Base-by-base conservation (phyloP, 2,113 vertebrate species). In the Hepsetus odoe region DNA sequence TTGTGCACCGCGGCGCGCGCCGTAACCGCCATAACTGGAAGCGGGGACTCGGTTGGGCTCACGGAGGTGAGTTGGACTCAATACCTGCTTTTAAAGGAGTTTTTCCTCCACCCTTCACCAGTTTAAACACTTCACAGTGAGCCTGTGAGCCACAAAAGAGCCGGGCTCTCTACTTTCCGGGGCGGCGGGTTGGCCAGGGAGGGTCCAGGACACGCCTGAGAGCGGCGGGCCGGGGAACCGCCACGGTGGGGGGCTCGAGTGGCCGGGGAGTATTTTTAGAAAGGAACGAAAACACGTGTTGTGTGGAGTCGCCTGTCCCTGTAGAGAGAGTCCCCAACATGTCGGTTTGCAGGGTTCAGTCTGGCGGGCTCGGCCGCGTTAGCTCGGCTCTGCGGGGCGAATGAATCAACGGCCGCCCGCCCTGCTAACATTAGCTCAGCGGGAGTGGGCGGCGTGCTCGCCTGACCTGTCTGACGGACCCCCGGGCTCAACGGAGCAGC, bases 241-340 rank as follows among this genome's bases (percentile, higher is more conserved):
- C 46, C 74, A 76, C 66, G 24, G 74, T 74, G 65, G 59, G 22
- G 30, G 40, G 80, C 81, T 77, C 74, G 32, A 44, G 72, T 67
- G 79, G 65, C 78, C 33, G 65, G 12, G 55, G 68, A 53, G 55
- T 93, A 93, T 91, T 93, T 92, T 89, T 92, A 92, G 92, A 74
- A 82, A 58, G 70, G 49, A 70, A 79, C 51, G 72, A 55, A 59
- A 67, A 82, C 84, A 82, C 64, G 61, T 81, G 72, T 26, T 64
- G 10, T 55, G 38, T 55, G 69, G 20, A 55, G 24, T 20, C 38
- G 10, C 58, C 40, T 79, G 76, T 55, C 76, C 67, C 68, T 79
- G 22, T 53, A 55, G 76, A 72, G 76, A n/a, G n/a, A n/a, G n/a
- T n/a, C n/a, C n/a, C 56, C 42, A 4, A 10, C 38, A 5, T 3